Evolutionary conservation across 2,888 invertebrate species (phyloP), one percentile per base, ranked within the genome.

Genomic region (Hirtodrosophila trivittata): DNA sequence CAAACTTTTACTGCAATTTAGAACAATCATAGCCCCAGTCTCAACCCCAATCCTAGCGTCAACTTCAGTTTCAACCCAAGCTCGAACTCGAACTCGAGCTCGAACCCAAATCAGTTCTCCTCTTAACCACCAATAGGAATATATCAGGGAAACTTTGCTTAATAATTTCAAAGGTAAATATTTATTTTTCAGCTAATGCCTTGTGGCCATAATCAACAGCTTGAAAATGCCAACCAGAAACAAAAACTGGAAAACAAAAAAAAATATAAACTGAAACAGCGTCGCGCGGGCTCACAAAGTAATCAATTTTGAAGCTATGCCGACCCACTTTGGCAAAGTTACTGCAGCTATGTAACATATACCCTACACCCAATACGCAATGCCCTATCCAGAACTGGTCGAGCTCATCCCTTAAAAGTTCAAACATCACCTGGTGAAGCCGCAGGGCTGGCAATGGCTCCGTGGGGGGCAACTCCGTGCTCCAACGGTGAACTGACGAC

Each of bases 151-250:
- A 85, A 74, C 76, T 82, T 80, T 77, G 62, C 78, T 70, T 82
- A 72, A 82, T 82, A 82, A 82, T 82, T 82, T 82, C 72, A 74
- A 78, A 84, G 77, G 85, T 78, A 82, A 82, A 82, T 81, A 82
- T 82, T 85, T 82, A 85, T 77, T 72, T 72, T 78, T 59, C 49
- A 66, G 75, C 85, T 84, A 82, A 82, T 85, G 75, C 82, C 82
- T 69, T 51, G 43, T 75, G 82, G 82, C 70, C 85, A 82, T 82
- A 82, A 82, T 82, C 82, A 84, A 82, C 82, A 84, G 82, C 82
- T 84, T 67, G 51, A 68, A 77, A 75, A 70, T 67, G 68, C 70
- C 75, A 75, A 60, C 14, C 25, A 41, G 18, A 51, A 45, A 25
- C n/a, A 28, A 10, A 32, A 39, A 13, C 37, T 8, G n/a, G 37